Base-by-base conservation (phyloP, 2,888 invertebrate species). In the Monopis laevigella region DNA sequence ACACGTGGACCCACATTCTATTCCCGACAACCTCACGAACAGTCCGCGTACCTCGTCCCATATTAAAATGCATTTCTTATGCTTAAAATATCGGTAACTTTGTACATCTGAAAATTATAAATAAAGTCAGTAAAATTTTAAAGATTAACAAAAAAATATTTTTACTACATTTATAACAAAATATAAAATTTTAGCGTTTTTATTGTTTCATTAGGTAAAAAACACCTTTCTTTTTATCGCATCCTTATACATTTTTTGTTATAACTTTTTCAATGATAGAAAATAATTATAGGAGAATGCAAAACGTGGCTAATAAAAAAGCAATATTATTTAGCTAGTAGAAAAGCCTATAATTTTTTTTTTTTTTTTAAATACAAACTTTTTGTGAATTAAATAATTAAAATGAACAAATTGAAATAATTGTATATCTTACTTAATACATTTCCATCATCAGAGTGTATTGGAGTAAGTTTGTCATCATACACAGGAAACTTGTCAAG, bases 61-160 rank as follows among this genome's bases (percentile, higher is more conserved):
- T 13, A 94, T 81, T 53, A 94, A 88, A 0, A 85, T 85, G 45
- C 92, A 82, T 61, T 94, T 95, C 62, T 96, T 95, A 59, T 93
- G 93, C 0, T 83, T 84, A 67, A 96, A 93, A 48, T 86, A 81
- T 2, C 88, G 81, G 41, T 87, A 74, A 35, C 75, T 77, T 39
- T 84, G 81, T 19, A 84, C 80, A 41, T 71, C 86, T 89, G 52
- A 2, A 62, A 59, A 16, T 30, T 30, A 28, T n/a, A 28, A 28
- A 28, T 7, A 28, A 7, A 28, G 11, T 7, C 11, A 28, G 6
- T 4, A 5, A 7, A n/a, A n/a, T 28, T n/a, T 4, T 28, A n/a
- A 7, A 28, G 11, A 28, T n/a, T 4, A 4, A 28, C 8, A 28
- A 28, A 28, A 28, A 5, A 28, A 28, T 7, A 8, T 24, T 7